Conservation (phyloP, 2,113 vertebrate genomes). For the Shinisaurus crocodilurus region DNA sequence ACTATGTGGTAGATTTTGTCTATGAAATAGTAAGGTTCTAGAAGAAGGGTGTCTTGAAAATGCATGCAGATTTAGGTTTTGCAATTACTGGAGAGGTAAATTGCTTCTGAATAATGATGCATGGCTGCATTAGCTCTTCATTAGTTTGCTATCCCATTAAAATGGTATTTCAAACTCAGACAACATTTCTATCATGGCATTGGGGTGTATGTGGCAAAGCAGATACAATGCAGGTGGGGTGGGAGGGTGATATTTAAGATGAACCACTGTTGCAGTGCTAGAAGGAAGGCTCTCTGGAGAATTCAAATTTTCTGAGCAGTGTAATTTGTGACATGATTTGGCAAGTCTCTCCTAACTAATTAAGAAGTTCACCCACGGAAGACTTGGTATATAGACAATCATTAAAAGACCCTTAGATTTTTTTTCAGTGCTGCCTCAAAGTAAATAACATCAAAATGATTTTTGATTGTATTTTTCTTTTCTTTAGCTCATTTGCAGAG, state of each 20-base stretch:
- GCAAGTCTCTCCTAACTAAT: neutral
- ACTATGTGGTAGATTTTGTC: neutral
- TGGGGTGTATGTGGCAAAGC: neutral
- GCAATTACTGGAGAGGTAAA: neutral
- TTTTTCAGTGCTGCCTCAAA: neutral
- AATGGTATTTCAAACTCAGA: neutral
- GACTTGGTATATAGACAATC: neutral
- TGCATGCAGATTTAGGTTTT: neutral
- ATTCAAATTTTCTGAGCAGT: neutral
- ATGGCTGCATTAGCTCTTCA: neutral
- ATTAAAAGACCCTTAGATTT: neutral
- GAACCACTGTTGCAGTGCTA: neutral
- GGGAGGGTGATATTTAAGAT: neutral
- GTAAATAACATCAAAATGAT: neutral
- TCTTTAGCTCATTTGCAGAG: slow-evolving; percentile 61
- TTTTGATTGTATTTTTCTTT: neutral
- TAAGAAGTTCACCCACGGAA: neutral
- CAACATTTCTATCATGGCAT: neutral
- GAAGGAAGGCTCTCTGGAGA: neutral
- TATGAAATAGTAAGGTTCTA: neutral
- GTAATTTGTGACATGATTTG: neutral
- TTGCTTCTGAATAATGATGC: neutral
- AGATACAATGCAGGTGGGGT: too few species aligned
- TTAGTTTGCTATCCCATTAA: neutral
- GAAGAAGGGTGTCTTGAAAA: neutral